Conservation (phyloP, 2,888 invertebrate species). For the Gymnocheta viridis region DNA sequence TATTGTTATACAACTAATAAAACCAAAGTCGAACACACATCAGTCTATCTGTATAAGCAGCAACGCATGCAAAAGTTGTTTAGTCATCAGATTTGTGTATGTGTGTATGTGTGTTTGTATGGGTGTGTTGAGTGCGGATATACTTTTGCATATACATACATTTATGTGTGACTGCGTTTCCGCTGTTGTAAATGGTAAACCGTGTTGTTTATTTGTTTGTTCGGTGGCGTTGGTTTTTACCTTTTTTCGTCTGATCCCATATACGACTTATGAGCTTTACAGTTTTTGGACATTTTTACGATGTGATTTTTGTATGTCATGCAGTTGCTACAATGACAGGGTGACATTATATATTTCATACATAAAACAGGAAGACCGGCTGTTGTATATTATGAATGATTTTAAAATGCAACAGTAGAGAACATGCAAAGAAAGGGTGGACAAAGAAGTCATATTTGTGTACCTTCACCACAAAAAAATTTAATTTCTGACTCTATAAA, state of each 20-base stretch:
- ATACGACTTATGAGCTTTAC: slow-evolving; percentile 79
- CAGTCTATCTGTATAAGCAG: background rate
- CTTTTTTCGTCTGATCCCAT: slow-evolving; percentile 13
- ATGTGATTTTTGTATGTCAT: slow-evolving; percentile 75
- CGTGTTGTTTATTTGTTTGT: slow-evolving; percentile 9
- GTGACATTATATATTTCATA: background rate
- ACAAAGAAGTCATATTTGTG: no score
- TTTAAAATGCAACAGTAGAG: no score
- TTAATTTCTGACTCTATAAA: no score
- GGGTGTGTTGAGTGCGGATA: background rate
- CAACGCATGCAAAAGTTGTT: background rate
- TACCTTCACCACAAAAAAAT: no score
- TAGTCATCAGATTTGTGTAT: background rate
- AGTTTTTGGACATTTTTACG: slow-evolving; percentile 80
- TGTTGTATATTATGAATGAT: no score
- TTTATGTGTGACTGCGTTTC: slow-evolving; percentile 4
- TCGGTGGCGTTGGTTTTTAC: background rate
- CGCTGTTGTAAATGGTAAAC: slow-evolving; percentile 39
- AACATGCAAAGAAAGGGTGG: no score
- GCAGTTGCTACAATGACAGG: background rate
- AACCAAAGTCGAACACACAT: slow-evolving; percentile 55
- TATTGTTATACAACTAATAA: slow-evolving; percentile 59
- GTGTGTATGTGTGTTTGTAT: background rate
- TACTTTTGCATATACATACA: background rate
- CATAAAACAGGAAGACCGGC: background rate